Evolutionary conservation across 2,113 vertebrate species (phyloP), one percentile per base, ranked within the genome.

Genomic region (Piaya cayana): DNA sequence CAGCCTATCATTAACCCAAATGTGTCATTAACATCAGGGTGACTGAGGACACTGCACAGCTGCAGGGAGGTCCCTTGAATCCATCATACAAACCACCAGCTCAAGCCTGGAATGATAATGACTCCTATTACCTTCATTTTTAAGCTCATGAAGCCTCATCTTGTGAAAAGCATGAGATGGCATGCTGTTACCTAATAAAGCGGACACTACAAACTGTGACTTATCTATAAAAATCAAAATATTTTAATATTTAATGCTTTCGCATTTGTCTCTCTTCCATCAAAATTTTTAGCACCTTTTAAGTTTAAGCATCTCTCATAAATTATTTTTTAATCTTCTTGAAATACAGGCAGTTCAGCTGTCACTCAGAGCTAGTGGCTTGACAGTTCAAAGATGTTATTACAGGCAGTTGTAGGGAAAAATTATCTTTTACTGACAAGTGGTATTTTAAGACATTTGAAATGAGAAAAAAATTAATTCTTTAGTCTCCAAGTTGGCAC

Each of bases 341-440:
- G 70, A 91, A 88, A 87, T 79, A 45, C 60, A 79, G 70, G 36
- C 67, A 39, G 42, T 88, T 95, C 67, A 93, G 81, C 89, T 97
- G 95, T 91, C 94, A 86, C 59, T 93, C 55, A 80, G 53, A 86
- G 70, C 37, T 50, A 82, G 25, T 8, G 90, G 34, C 87, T 90
- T 94, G 94, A 88, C 94, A 95, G 84, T 95, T 95, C 96, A 95
- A 95, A 95, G 89, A 79, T 53, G 27, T 85, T 93, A 92, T 87
- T 96, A 90, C 37, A 78, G 81, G 67, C 87, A 91, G 50, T 77
- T 82, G 55, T 50, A 43, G 55, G 69, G 45, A 23, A 86, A 91
- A 88, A 87, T 55, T 72, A 76, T 82, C 58, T 95, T 92, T 78
- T 50, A 77, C 90, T 95, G 91, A 91, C 94, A 95, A 80, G 16